Evolutionary conservation across 2,888 invertebrate species (phyloP), one percentile per base, ranked within the genome.

Genomic region (Phyllotreta striolata): DNA sequence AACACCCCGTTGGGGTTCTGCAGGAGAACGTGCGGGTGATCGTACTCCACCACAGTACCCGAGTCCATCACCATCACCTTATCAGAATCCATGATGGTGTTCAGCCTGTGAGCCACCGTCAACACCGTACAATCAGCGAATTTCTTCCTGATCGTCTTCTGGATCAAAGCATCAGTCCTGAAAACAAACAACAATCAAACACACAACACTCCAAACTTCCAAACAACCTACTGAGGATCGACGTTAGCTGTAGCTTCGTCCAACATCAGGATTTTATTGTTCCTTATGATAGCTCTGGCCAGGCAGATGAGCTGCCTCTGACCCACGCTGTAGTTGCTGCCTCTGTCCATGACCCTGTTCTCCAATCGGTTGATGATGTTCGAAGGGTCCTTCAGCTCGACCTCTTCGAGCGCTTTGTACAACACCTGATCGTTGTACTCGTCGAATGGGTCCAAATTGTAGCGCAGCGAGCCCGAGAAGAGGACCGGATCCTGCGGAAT

Each of bases 181-280:
- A n/a, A 62, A 65, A 37, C 12, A 24, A n/a, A 1, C 24, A 24
- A 24, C 24, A 24, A 43, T 5, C 7, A 54, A 44, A 9, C 10
- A 34, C 13, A 57, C 13, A 40, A 37, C 14, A 64, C 87, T 86
- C 76, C n/a, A n/a, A n/a, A n/a, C n/a, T n/a, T n/a, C n/a, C n/a
- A n/a, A n/a, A n/a, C n/a, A n/a, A n/a, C n/a, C n/a, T n/a, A 90
- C 86, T 91, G 91, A 8, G 92, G 92, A 82, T 96, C 95, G 6
- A 96, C 94, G 78, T 95, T 95, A 1, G 95, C 95, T 0, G 96
- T 96, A 10, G 96, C 95, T 81, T 96, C 96, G 77, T 96, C 96
- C 70, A 96, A 84, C 70, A 96, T 90, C 0, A 96, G 84, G 68
- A 96, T 90, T 69, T 88, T 89, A 80, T 94, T 95, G 69, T 91